Evolutionary conservation across 2,888 invertebrate species (phyloP).

Genomic region (Lampropteryx suffumata): DNA sequence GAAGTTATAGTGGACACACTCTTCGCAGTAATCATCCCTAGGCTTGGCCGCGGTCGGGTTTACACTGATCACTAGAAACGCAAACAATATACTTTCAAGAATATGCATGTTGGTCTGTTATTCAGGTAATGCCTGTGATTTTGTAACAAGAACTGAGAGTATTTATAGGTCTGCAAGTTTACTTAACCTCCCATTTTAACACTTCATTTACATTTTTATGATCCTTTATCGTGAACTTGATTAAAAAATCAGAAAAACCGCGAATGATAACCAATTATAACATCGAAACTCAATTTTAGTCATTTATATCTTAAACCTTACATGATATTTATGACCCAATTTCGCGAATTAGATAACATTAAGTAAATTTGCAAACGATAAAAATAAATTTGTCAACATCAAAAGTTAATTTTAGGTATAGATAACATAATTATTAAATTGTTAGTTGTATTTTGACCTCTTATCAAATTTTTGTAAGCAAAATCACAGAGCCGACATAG

Average conservation of each 20-base stretch:
- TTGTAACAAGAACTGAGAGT: background rate
- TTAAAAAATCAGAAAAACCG: background rate
- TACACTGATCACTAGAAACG: background rate
- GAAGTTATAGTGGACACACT: conserved; percentile 6
- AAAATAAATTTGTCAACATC: no score
- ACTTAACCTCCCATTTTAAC: background rate
- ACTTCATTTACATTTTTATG: background rate
- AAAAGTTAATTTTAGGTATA: no score
- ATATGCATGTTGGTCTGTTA: background rate
- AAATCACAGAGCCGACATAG: background rate
- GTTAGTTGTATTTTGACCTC: no score
- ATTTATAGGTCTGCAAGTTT: background rate
- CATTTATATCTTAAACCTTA: background rate
- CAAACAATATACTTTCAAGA: conserved; percentile 1
- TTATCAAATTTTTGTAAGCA: no score
- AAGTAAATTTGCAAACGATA: no score
- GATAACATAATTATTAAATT: no score
- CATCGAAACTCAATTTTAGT: conserved; percentile 1
- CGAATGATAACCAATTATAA: background rate
- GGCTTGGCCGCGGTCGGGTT: background rate
- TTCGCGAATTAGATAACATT: background rate
- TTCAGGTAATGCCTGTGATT: background rate
- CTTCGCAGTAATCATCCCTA: background rate
- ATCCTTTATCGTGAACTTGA: background rate
- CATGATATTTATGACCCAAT: background rate